Evolutionary conservation across 2,888 invertebrate genomes (phyloP).

Genomic region (Clitarchus hookeri): DNA sequence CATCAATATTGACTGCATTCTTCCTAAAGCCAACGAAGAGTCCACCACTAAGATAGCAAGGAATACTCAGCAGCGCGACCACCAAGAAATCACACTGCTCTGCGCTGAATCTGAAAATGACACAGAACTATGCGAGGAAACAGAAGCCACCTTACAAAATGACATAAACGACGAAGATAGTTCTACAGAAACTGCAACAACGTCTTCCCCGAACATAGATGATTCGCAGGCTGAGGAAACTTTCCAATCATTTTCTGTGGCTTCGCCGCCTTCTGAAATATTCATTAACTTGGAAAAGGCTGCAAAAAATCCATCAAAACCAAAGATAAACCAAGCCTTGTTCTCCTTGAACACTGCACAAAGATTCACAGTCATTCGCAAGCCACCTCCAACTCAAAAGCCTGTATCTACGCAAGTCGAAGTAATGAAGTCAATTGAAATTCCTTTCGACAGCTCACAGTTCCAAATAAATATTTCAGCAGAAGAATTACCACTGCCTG

Average conservation of each 20-base stretch:
- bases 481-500: not conserved
- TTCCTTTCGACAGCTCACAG: not conserved
- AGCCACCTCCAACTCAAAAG: not conserved
- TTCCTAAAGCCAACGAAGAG: not conserved
- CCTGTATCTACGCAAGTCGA: not conserved
- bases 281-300: not conserved
- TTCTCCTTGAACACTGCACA: not conserved
- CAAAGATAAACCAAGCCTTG: not conserved
- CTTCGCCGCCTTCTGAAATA: not conserved
- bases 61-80: not conserved
- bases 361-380: not conserved
- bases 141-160: not conserved
- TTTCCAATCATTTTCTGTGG: not conserved
- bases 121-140: not conserved
- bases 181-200: not conserved
- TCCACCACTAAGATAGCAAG: not conserved
- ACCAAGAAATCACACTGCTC: not conserved
- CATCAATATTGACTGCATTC: not conserved
- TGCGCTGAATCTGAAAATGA: not conserved
- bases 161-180: not conserved
- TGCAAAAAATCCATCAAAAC: not conserved
- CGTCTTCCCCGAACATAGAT: not conserved
- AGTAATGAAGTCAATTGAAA: not conserved
- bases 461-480: not conserved
- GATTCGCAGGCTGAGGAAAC: not conserved